Evolutionary conservation across 2,797 vertebrate species (phyloP), one percentile per base, ranked within the genome.

Genomic region (Acipenser ruthenus): DNA sequence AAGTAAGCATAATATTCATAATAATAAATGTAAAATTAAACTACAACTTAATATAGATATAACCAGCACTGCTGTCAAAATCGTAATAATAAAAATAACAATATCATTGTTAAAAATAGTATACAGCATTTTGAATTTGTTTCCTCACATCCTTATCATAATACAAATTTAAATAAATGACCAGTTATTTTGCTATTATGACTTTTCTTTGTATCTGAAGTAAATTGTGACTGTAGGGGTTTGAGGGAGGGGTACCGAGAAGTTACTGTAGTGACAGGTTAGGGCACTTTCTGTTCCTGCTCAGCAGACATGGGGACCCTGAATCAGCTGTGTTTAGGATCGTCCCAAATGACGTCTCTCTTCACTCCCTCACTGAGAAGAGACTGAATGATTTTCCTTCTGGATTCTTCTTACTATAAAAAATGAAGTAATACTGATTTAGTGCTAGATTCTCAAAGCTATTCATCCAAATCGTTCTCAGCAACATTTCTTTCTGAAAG

Each of bases 311-410:
- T 73, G 69, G 69, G 67, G 75, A 78, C 71, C 66, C 50, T 50
- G 7, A 51, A 56, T 37, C 15, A 37, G 37, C 47, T 10, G 55
- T n/a, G 55, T n/a, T 62, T n/a, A 37, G 18, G 60, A 6, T 13
- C 11, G 4, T 7, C 8, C 15, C 6, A 62, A 18, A 47, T 15
- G 18, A 59, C 1, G 64, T 52, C 66, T 37, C 37, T 3, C 48
- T 60, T 89, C 83, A 91, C 79, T 83, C 78, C 73, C 85, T 84
- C 69, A 88, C 88, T 3, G 82, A 64, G 49, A 90, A 91, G 68
- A 88, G 70, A 56, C 87, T 80, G 79, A 90, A 91, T 1, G 90
- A 86, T 53, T 74, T 81, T n/a, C 90, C 89, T 6, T 89, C 86
- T 56, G 70, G 68, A 74, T 80, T 83, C 76, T 81, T 83, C 78